A percentile compares a stretch with the other conserved stretches of the same genome.
Conservation (phyloP, 1,140 invertebrate genomes). For the Anadara kagoshimensis region DNA sequence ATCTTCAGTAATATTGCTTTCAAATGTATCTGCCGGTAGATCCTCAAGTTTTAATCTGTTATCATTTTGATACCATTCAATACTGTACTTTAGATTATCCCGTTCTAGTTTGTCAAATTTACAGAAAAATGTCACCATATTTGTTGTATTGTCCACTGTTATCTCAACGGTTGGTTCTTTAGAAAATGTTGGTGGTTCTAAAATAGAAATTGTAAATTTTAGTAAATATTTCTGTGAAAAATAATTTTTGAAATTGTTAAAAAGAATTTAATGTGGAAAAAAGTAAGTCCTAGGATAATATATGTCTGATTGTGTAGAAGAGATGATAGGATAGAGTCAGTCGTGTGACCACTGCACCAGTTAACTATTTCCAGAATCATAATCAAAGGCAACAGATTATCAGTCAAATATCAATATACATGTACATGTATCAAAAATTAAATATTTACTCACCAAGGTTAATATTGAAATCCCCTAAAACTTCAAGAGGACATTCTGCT, state of each 20-base stretch:
- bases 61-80: slow-evolving; percentile 41
- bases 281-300: no score
- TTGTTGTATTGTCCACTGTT: slow-evolving; percentile 17
- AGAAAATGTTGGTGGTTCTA: slow-evolving; percentile 48
- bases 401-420: no score
- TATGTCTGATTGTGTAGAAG: no score
- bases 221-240: no score
- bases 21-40: not conserved
- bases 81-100: slow-evolving; percentile 32
- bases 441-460: slow-evolving; percentile 42
- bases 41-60: slow-evolving; percentile 2
- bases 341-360: no score
- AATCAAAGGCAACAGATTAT: no score
- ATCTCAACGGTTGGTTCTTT: slow-evolving; percentile 34
- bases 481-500: slow-evolving; percentile 41
- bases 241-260: no score
- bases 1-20: slow-evolving; percentile 12
- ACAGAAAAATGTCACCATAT: slow-evolving; percentile 35
- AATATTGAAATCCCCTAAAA: slow-evolving; percentile 39
- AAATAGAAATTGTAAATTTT: no score
- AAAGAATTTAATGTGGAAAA: no score
- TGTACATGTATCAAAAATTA: no score
- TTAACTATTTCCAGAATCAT: no score
- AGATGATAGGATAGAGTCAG: no score
- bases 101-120: slow-evolving; percentile 27